A percentile compares a stretch with the other conserved stretches of the same genome.
Evolutionary conservation across 2,113 vertebrate species (phyloP).

Genomic region (Melanostigma gelatinosum): DNA sequence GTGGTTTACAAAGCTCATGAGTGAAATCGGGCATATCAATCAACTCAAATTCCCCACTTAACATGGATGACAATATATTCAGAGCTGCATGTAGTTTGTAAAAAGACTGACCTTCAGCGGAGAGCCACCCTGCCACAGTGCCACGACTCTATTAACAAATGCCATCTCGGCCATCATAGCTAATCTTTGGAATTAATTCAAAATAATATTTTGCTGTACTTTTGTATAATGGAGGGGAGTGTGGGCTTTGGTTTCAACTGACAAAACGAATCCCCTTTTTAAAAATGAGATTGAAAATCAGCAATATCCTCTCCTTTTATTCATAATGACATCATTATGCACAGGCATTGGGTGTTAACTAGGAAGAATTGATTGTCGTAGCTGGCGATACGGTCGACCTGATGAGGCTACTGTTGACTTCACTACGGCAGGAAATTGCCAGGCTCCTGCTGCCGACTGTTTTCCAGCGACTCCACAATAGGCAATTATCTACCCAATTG

Average conservation of each 20-base stretch:
- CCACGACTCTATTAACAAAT: slow-evolving; percentile 66
- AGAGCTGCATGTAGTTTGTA: slow-evolving; percentile 2
- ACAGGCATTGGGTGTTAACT: slow-evolving; percentile 59
- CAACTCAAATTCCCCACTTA: slow-evolving; percentile 8
- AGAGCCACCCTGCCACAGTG: slow-evolving; percentile 32
- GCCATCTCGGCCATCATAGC: slow-evolving; percentile 69
- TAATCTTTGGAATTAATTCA: slow-evolving; percentile 73
- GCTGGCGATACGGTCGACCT: slow-evolving; percentile 44
- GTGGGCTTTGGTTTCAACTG: slow-evolving; percentile 38
- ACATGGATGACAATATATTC: not conserved
- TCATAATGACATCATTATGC: slow-evolving; percentile 74
- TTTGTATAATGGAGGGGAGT: slow-evolving; percentile 50
- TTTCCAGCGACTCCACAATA: slow-evolving; percentile 10
- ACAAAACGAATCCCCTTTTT: slow-evolving; percentile 63
- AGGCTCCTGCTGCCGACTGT: slow-evolving; percentile 8
- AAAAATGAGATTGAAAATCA: slow-evolving; percentile 65
- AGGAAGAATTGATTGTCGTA: slow-evolving; percentile 65
- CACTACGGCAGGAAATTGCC: slow-evolving; percentile 16
- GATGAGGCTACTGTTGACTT: slow-evolving; percentile 58
- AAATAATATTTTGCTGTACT: slow-evolving; percentile 14
- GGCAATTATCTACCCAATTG: slow-evolving; percentile 28
- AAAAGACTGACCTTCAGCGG: slow-evolving; percentile 13
- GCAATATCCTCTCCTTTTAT: slow-evolving; percentile 51
- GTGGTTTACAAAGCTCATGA: slow-evolving; percentile 8
- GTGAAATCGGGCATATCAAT: slow-evolving; percentile 21